Percentiles rank a stretch among this genome's conserved stretches.
Evolutionary conservation across 1,140 invertebrate species (phyloP).

Genomic region (Archivesica marissinica): DNA sequence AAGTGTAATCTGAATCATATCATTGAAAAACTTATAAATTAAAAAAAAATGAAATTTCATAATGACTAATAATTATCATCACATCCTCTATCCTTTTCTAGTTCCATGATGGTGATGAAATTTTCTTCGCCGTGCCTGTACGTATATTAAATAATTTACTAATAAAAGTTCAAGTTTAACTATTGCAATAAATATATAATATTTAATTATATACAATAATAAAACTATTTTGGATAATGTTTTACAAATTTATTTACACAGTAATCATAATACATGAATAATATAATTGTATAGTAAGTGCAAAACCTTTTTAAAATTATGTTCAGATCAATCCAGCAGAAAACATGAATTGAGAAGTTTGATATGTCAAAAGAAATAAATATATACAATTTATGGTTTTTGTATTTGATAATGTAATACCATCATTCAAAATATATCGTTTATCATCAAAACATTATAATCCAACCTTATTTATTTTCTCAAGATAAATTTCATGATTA

Average conservation of each 20-base stretch:
- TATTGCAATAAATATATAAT: background rate
- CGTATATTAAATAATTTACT: background rate
- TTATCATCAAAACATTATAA: conserved; percentile 56
- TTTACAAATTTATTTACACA: background rate
- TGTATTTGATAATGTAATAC: conserved; percentile 16
- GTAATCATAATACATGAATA: background rate
- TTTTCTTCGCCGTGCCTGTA: background rate
- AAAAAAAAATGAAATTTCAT: too few relatives aligned
- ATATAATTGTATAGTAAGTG: background rate
- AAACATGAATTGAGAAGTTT: too few relatives aligned
- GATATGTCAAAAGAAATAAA: too few relatives aligned
- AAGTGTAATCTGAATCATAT: too few relatives aligned
- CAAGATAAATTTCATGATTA: conserved; percentile 41
- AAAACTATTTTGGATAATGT: background rate
- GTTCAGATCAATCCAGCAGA: background rate
- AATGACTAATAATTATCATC: too few relatives aligned
- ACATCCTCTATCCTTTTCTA: too few relatives aligned
- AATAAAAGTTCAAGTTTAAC: background rate
- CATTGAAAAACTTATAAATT: too few relatives aligned
- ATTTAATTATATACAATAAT: background rate
- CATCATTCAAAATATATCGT: conserved; percentile 28
- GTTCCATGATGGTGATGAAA: background rate
- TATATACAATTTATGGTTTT: background rate
- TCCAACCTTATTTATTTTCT: conserved; percentile 50
- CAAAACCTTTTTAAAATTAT: background rate